These are phyloP conservation scores for Alouatta palliata DNA, from an alignment of 2,113 vertebrate species.

Conservation along the genomic window DNA sequence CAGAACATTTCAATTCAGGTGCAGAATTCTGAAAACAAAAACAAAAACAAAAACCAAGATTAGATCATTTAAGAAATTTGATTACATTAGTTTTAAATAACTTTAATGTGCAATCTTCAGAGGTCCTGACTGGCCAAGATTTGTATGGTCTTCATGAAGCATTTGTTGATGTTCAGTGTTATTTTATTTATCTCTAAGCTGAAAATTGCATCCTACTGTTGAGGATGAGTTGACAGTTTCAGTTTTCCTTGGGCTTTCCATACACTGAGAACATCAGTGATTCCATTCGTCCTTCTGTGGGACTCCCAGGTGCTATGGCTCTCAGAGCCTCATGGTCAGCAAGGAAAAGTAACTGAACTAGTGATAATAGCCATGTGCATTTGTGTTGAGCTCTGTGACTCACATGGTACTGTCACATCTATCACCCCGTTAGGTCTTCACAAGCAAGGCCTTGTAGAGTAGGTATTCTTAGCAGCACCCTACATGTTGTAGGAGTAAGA, in stretches of 20 bases:
- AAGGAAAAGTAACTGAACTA: neutral
- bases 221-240: neutral
- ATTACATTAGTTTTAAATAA: neutral
- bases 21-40: neutral
- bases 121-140: neutral
- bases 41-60: neutral
- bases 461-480: neutral
- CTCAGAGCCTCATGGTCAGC: neutral
- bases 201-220: neutral
- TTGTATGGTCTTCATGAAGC: neutral
- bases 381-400: neutral
- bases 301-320: neutral
- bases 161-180: neutral
- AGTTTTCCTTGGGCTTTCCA: neutral
- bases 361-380: neutral
- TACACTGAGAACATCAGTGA: neutral
- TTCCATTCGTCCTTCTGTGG: neutral
- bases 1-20: neutral
- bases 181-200: neutral
- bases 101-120: neutral
- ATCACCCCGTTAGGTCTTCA: accelerated
- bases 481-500: neutral
- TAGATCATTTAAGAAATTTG: neutral
- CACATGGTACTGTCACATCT: neutral
- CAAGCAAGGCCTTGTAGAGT: neutral